Percentiles rank a stretch among this genome's conserved stretches.
Evolutionary conservation across 2,888 invertebrate genomes (phyloP).

Genomic region (Muschampia plurimacula): DNA sequence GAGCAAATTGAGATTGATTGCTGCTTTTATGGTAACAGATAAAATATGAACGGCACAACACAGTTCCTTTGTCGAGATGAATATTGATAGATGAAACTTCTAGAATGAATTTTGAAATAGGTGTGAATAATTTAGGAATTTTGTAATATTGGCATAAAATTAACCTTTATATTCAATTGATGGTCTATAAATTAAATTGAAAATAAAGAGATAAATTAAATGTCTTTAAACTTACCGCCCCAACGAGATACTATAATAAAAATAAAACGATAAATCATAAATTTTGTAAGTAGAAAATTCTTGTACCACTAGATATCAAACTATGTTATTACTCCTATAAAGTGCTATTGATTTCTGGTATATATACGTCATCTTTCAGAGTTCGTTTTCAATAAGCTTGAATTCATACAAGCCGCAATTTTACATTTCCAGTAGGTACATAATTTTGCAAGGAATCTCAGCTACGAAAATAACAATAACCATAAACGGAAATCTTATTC

Average conservation of each 20-base stretch:
- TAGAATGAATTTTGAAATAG: background rate
- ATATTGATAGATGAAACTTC: slow-evolving; percentile 26
- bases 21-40: slow-evolving; percentile 25
- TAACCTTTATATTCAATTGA: background rate
- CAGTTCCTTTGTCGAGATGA: slow-evolving; percentile 22
- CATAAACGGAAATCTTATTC: background rate
- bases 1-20: slow-evolving; percentile 36
- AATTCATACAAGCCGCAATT: background rate
- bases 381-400: background rate
- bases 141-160: background rate
- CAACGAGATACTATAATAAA: background rate
- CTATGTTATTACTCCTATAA: too few relatives aligned
- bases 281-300: background rate
- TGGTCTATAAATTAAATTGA: background rate
- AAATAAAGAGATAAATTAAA: background rate
- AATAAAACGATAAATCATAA: background rate
- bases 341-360: background rate
- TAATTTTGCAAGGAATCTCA: background rate
- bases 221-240: too few relatives aligned
- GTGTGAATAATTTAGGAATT: slow-evolving; percentile 4
- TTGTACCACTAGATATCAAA: too few relatives aligned
- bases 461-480: background rate
- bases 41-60: slow-evolving; percentile 18
- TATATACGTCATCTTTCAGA: background rate
- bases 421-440: background rate